Base-by-base conservation (phyloP, 2,888 invertebrate genomes). In the Charanyca ferruginea region DNA sequence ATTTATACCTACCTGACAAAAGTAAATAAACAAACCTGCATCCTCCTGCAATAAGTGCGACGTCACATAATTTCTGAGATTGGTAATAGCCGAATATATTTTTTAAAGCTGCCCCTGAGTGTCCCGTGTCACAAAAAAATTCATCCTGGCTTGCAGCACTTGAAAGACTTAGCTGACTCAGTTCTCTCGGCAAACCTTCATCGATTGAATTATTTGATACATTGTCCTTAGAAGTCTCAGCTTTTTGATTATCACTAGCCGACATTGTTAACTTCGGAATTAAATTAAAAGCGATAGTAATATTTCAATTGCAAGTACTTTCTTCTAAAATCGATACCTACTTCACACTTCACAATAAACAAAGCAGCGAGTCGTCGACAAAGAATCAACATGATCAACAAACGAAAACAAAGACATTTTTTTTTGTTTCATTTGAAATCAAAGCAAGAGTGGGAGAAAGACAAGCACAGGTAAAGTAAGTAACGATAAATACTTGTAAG, bases 61-160 rank as follows among this genome's bases (percentile, higher is more conserved):
- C 98, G 96, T 99, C 99, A 88, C 98, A 98, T 59, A 99, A 95
- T 91, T 98, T 97, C 84, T 98, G 97, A 68, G 97, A 97, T 87
- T 97, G 97, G 77, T 98, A 96, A 94, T 98, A 98, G 59, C 96
- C 96, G 89, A 97, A 97, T 97, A 99, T 98, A 87, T 97, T 97
- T 80, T 97, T 97, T 59, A 99, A 96, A 85, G 98, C 97, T 64
- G 96, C 96, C 87, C 98, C 98, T 8, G 98, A 97, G 94, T 98
- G 98, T 86, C 97, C 97, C 83, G 96, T 96, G 88, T 97, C 97
- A 83, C 97, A 96, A 91, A 97, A 98, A 87, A 96, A 97, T 91
- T 98, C 98, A 92, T 98, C 98, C 89, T 97, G 97, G 70, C 97
- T 97, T 60, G 96, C 96, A 71, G 96, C 95, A 79, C 97, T 97